Base-by-base conservation (phyloP, 2,888 invertebrate species). In the Lysandra bellargus region DNA sequence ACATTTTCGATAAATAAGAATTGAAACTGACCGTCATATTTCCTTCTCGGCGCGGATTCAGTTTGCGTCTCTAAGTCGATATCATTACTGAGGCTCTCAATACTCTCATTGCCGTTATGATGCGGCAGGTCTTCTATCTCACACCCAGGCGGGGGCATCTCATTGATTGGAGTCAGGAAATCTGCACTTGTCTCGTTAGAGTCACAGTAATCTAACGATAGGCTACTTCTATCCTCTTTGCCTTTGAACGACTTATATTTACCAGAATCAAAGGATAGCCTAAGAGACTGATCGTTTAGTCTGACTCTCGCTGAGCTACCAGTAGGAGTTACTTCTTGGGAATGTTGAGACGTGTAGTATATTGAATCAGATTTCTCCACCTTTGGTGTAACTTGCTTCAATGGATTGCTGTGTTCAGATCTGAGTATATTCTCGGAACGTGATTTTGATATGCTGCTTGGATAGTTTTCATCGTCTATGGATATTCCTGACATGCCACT, bases 401-500 rank as follows among this genome's bases (percentile, higher is more conserved):
- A 81, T 4, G 84, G 83, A 9, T 86, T 86, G 79, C 89, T 89
- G 53, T 94, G 94, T 83, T 95, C 95, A 0, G 94, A 94, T 0
- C 93, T 87, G 0, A 95, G 86, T 14, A 95, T 94, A 81, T 95
- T 95, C 79, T 95, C 95, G 0, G 95, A 95, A 0, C 94, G 88
- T 0, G 95, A 95, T 80, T 95, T 95, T 0, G 95, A 95, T 81
- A 95, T 93, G 82, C 93, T 94, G 78, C 93, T 93, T 14, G 87
- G 91, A 82, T 89, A 95, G 81, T 93, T 92, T 12, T 95, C 95
- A 0, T 95, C 95, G 79, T 95, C 95, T 72, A 95, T 94, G 49
- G 95, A 95, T 83, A 95, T 91, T 37, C 93, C 94, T 0, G 95
- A 95, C 90, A 95, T 91, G n/a, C 91, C 95, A 0, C 95, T 95